Evolutionary conservation across 2,888 invertebrate species (phyloP), one percentile per base, ranked within the genome.

Genomic region (Drosophila koepferae): DNA sequence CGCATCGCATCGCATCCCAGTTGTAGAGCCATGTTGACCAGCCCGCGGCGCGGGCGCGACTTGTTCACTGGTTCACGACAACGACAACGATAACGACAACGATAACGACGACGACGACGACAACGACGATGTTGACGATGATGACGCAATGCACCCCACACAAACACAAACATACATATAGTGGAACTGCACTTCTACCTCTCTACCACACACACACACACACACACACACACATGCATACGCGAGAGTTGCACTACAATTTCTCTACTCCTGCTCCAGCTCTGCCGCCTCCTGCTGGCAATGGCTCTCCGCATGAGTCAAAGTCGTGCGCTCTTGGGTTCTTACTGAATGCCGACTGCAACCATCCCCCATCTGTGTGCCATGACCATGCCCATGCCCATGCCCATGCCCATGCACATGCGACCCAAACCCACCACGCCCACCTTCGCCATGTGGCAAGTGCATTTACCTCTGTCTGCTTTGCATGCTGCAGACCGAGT

Each of bases 381-480:
- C 41, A 41, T 40, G 38, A 4, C 46, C 51, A 0, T 1, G 10
- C 36, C 41, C 36, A 6, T 23, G n/a, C n/a, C n/a, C n/a, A n/a
- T n/a, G n/a, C n/a, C 41, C 41, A 41, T 40, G 38, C 2, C 46
- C 51, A 0, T 1, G 10, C 36, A 36, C 36, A 6, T 23, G 23
- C 23, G 4, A 20, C 20, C 23, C 23, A 2, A 23, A 44, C 12
- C 56, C n/a, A n/a, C 20, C 7, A 12, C 31, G 41, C 48, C 28
- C 53, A 20, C 38, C 16, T 28, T 20, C 18, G 12, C 3, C 34
- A 49, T 31, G 40, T 41, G 3, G 64, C 60, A 81, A 86, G 86
- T 86, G 85, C 88, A 86, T 72, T 86, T 86, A 88, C 81, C 85
- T 86, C 81, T 73, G 64, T 86, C 81, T 73, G 64, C 69, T 69